Conservation (phyloP, 2,113 vertebrate species). For the Pristiophorus japonicus region DNA sequence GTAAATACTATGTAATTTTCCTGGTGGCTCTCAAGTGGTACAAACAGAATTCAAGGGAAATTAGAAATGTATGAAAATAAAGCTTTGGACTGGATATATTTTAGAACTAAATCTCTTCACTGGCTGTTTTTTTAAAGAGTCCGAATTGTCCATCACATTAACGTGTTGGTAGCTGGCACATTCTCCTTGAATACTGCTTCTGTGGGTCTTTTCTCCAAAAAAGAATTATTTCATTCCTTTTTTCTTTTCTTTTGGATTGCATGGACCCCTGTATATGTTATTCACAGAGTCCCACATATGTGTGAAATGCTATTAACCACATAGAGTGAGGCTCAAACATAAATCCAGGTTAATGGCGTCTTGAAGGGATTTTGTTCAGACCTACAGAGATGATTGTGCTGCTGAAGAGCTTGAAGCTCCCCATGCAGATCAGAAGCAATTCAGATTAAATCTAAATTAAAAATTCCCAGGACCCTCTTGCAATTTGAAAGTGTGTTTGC, state of each 20-base stretch:
- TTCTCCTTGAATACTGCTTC: background rate
- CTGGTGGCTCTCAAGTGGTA: background rate
- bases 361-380: conserved; percentile 21
- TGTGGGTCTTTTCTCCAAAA: background rate
- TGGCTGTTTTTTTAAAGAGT: background rate
- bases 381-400: conserved; percentile 9
- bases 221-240: background rate
- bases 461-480: conserved; percentile 30
- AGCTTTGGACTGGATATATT: background rate
- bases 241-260: background rate
- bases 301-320: conserved; percentile 17
- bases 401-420: background rate
- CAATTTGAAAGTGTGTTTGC: background rate
- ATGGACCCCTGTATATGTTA: background rate
- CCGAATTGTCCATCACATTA: background rate
- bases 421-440: conserved; percentile 26
- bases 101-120: background rate
- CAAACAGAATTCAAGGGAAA: background rate
- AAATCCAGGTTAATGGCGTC: conserved; percentile 33
- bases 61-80: background rate
- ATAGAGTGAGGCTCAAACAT: conserved; percentile 14
- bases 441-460: conserved; percentile 38
- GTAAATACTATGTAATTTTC: background rate
- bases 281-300: conserved; percentile 8
- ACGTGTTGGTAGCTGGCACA: background rate